Base-by-base conservation (phyloP, 2,113 vertebrate genomes). In the Triplophysa dalaica region DNA sequence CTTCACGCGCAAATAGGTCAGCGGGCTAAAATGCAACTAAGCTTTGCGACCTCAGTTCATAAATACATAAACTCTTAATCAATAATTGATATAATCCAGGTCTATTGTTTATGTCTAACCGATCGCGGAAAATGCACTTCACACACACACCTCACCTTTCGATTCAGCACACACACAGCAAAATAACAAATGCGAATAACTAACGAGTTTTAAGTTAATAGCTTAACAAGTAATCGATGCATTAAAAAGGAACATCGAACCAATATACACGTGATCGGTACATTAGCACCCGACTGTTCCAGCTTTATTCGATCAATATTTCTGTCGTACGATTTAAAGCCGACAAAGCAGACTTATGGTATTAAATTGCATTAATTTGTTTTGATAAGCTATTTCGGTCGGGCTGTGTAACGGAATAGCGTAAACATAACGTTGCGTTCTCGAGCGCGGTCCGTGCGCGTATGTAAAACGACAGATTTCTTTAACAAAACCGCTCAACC, bases 81-180 rank as follows among this genome's bases (percentile, higher is more conserved):
- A 77, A 65, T 77, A 77, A 77, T 77, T 77, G 45, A 77, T 77
- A 65, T 54, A 77, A 77, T 77, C 75, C 26, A 52, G 24, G 75
- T 66, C 62, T 77, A 38, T 77, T 77, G 75, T 77, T 77, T 77
- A 66, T 54, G 75, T 19, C 13, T 77, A 77, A 77, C 75, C 75
- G 52, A 65, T 64, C 45, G 61, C 24, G 62, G 50, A 43, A 77
- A 77, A 65, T 38, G 12, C 41, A 52, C 43, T 76, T 52, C 22
- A 50, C 45, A 11, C 56, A 17, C 38, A n/a, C 5, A 41, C 33
- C 48, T 19, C 33, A 54, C 45, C 21, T 50, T 38, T 58, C n/a
- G 19, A n/a, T 58, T 58, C 19, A 58, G 54, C 54, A 21, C 2
- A n/a, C 8, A 58, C 52, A 5, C 29, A 3, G 54, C 16, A 10